A percentile compares a stretch with the other conserved stretches of the same genome.
phyloP scores from a whole-genome alignment of 2,797 vertebrate genomes.

The Vireo griseus region DNA sequence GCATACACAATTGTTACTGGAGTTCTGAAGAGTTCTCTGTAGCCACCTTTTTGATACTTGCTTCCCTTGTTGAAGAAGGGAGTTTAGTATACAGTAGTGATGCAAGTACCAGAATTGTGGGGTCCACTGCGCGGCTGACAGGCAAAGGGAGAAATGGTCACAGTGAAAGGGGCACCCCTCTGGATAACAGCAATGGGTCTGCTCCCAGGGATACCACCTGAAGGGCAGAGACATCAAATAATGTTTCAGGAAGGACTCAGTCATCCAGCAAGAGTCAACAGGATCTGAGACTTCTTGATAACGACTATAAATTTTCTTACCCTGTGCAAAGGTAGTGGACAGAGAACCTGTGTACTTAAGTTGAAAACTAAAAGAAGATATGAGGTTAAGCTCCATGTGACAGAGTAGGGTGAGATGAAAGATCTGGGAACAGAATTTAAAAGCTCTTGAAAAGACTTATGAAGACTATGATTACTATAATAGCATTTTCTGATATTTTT shows the following conservation, averaged over 20 bases:
- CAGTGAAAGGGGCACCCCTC: rapidly evolving
- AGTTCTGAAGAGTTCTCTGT: not conserved
- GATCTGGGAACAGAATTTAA: not conserved
- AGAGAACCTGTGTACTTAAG: not conserved
- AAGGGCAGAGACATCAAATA: not conserved
- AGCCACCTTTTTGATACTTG: rapidly evolving
- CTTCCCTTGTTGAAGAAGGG: not conserved
- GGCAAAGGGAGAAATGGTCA: not conserved
- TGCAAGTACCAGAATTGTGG: not conserved
- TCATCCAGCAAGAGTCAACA: not conserved
- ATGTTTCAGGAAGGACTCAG: not conserved
- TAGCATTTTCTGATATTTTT: not conserved
- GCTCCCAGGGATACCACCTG: not conserved
- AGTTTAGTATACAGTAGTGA: not conserved
- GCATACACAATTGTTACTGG: not conserved
- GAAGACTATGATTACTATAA: not conserved
- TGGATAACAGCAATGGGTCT: not conserved
- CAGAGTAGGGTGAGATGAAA: not conserved
- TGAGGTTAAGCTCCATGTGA: no score
- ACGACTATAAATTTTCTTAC: not conserved
- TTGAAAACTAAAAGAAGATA: not conserved
- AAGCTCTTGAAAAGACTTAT: not conserved
- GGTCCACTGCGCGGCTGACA: not conserved
- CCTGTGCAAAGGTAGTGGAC: rapidly evolving
- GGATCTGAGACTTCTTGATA: not conserved